These are phyloP conservation scores for human DNA, from an alignment of 2,113 vertebrate genomes.

Conservation along the genomic window DNA sequence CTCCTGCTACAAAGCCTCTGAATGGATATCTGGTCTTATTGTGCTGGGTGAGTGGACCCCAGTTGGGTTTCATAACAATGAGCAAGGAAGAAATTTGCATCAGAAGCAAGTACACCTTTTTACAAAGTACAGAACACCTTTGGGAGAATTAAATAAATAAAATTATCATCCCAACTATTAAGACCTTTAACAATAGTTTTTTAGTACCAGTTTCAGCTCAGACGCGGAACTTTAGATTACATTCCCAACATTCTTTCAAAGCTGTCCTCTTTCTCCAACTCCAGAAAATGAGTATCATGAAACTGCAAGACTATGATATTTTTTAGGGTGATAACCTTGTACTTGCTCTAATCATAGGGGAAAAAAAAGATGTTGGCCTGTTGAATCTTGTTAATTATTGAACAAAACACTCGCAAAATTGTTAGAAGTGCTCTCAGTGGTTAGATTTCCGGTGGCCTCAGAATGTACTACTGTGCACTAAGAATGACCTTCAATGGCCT, in stretches of 20 bases:
- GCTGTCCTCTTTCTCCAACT: background rate
- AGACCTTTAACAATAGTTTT: background rate
- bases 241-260: too few relatives aligned
- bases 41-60: too few relatives aligned
- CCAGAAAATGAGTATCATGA: background rate
- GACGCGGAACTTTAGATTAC: background rate
- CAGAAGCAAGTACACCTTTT: too few relatives aligned
- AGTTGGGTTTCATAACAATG: background rate
- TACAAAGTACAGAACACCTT: too few relatives aligned
- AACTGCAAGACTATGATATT: background rate
- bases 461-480: background rate
- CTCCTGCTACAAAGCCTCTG: too few relatives aligned
- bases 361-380: background rate
- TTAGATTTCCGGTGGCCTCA: background rate
- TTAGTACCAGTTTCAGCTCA: background rate
- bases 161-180: background rate
- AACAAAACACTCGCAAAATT: background rate
- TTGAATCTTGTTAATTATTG: background rate
- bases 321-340: background rate
- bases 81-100: background rate
- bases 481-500: background rate
- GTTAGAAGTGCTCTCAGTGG: background rate
- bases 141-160: background rate
- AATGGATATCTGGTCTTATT: too few relatives aligned
- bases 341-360: background rate